A percentile compares a stretch with the other conserved stretches of the same genome.
phyloP scores from a whole-genome alignment of 2,113 vertebrate genomes.

The Saccopteryx bilineata region DNA sequence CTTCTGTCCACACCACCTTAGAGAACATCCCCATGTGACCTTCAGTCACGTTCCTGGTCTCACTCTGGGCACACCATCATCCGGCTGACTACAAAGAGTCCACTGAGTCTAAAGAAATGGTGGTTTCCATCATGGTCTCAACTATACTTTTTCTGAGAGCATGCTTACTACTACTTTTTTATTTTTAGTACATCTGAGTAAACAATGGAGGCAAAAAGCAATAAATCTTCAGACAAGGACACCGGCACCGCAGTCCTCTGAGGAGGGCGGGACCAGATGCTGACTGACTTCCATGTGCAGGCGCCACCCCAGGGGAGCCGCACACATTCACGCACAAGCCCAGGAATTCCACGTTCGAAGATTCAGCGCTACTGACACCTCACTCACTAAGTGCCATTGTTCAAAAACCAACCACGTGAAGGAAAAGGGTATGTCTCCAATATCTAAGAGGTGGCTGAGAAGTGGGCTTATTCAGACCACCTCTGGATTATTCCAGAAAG shows the following conservation, averaged over 20 bases:
- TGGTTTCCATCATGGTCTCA: background rate
- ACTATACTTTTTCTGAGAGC: background rate
- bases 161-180: background rate
- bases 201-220: background rate
- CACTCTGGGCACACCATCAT: background rate
- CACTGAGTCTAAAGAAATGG: background rate
- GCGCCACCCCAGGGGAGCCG: background rate
- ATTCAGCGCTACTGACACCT: rapidly evolving
- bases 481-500: background rate
- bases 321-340: rapidly evolving
- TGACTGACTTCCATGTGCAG: too few relatives aligned
- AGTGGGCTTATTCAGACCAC: background rate
- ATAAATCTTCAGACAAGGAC: background rate
- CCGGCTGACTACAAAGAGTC: background rate
- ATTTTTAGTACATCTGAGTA: background rate
- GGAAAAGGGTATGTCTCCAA: background rate
- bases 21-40: rapidly evolving
- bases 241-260: background rate
- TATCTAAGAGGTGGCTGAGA: background rate
- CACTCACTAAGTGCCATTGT: rapidly evolving
- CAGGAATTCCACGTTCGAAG: rapidly evolving
- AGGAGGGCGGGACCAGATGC: background rate
- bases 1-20: background rate
- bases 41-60: background rate
- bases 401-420: background rate